phyloP scores from a whole-genome alignment of 2,888 invertebrate genomes.

The Acrobasis repandana region DNA sequence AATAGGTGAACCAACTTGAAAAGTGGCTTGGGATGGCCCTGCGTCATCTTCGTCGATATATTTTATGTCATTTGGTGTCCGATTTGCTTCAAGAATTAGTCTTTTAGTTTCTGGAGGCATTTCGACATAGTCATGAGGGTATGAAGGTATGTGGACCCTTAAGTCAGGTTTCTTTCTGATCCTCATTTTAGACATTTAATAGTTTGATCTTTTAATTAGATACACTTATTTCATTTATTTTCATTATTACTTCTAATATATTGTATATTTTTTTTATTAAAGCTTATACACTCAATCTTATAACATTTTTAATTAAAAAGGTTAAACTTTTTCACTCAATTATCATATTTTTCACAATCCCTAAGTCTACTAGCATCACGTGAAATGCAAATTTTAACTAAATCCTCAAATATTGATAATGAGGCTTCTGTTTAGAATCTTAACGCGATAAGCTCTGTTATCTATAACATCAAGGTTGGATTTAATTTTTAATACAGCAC shows the following conservation, averaged over 20 bases:
- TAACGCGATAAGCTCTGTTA: conserved; percentile 25
- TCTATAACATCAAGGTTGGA: conserved; percentile 20
- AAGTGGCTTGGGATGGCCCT: conserved; percentile 42
- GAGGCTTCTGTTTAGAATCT: conserved; percentile 14
- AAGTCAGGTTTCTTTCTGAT: conserved; percentile 67
- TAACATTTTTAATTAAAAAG: background rate
- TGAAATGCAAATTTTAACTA: conserved; percentile 19
- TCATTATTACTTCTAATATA: too few relatives aligned
- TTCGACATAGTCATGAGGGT: conserved; percentile 68
- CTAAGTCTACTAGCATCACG: conserved; percentile 13
- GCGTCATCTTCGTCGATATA: conserved; percentile 48
- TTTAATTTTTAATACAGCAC: background rate
- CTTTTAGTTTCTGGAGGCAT: conserved; percentile 62
- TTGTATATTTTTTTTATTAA: background rate
- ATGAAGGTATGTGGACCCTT: conserved; percentile 60
- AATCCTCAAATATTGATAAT: conserved; percentile 29
- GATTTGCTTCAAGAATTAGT: conserved; percentile 48
- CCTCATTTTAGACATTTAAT: conserved; percentile 46
- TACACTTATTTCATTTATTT: background rate
- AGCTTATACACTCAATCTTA: background rate
- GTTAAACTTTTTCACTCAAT: background rate
- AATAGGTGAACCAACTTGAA: conserved; percentile 47
- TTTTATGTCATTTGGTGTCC: conserved; percentile 42
- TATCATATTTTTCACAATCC: background rate
- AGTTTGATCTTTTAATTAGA: background rate